Percentiles rank a stretch among this genome's conserved stretches.
phyloP scores from a whole-genome alignment of 2,888 invertebrate genomes.

The Trisateles emortualis region DNA sequence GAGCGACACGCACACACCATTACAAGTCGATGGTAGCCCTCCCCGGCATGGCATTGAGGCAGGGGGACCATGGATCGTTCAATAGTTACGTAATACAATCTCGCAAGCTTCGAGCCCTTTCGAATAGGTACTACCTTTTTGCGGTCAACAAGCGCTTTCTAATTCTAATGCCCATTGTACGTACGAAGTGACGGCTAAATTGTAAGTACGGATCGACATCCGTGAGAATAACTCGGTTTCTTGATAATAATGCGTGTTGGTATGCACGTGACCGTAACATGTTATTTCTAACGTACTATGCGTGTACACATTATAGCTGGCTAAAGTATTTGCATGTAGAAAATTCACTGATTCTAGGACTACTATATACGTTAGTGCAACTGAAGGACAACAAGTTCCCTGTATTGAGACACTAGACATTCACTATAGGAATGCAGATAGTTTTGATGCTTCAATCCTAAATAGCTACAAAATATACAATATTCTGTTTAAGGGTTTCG shows the following conservation, averaged over 20 bases:
- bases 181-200: constrained; percentile 68
- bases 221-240: constrained; percentile 73
- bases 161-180: constrained; percentile 84
- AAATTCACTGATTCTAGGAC: background rate
- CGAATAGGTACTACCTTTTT: constrained; percentile 82
- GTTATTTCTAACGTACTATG: constrained; percentile 23
- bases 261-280: constrained; percentile 44
- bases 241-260: constrained; percentile 62
- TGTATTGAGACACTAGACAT: background rate
- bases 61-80: constrained; percentile 63
- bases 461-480: background rate
- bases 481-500: too few relatives aligned
- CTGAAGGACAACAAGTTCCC: constrained; percentile 1
- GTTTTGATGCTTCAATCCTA: background rate
- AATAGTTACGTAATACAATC: constrained; percentile 80
- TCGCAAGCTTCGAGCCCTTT: constrained; percentile 79
- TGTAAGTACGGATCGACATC: constrained; percentile 72
- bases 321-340: background rate
- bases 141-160: constrained; percentile 83
- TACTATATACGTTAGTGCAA: background rate
- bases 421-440: background rate
- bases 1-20: constrained; percentile 60
- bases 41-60: constrained; percentile 47
- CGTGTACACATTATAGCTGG: background rate
- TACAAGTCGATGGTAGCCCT: constrained; percentile 45